Conservation (phyloP, 2,113 vertebrate species). For the Macroglossus sobrinus region DNA sequence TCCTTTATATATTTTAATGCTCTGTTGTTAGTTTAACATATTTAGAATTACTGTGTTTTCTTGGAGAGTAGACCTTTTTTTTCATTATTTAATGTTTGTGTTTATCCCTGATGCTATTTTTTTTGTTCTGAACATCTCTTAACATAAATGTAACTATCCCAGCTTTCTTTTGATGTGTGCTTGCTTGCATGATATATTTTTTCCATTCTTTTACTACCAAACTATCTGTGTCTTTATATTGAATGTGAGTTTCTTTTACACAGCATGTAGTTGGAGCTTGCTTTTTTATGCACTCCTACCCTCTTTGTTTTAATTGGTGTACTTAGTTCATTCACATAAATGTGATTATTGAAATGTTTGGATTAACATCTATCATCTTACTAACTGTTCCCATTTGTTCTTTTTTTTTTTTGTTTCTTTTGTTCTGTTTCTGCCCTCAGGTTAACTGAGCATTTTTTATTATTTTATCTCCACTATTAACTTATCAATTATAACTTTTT, state of each 20-base stretch:
- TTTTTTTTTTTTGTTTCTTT: background rate
- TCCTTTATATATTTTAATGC: background rate
- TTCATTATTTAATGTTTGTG: background rate
- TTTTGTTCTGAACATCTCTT: background rate
- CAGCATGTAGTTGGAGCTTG: background rate
- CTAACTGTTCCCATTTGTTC: background rate
- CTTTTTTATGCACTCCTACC: background rate
- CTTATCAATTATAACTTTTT: background rate
- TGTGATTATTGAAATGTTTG: background rate
- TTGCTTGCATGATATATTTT: background rate
- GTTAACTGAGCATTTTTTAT: background rate
- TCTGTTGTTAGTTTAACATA: background rate
- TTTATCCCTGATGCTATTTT: background rate
- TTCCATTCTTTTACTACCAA: background rate
- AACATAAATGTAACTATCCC: background rate
- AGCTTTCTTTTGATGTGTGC: background rate
- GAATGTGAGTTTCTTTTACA: background rate
- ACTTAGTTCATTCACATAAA: background rate
- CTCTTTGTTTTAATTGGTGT: background rate
- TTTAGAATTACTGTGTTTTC: background rate
- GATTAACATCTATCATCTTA: background rate
- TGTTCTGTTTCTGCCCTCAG: background rate
- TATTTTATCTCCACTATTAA: background rate
- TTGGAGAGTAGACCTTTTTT: background rate
- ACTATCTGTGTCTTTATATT: background rate